Base-by-base conservation (phyloP, 2,888 invertebrate genomes). In the Eupithecia tripunctaria region DNA sequence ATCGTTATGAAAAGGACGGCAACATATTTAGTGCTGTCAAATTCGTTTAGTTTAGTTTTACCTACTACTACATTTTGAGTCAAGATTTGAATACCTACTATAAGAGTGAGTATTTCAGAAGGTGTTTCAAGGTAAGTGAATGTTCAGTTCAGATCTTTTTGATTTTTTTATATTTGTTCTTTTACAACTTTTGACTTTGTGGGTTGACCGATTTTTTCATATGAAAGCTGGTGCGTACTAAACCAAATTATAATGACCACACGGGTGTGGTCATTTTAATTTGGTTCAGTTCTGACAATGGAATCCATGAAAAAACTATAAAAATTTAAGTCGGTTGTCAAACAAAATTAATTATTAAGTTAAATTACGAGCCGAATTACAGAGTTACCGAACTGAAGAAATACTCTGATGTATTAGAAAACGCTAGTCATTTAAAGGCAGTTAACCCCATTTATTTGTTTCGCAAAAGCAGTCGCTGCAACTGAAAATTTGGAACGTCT, bases 401-500 rank as follows among this genome's bases (percentile, higher is more conserved):
- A 56, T 25, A 56, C 21, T 21, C 12, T 32, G 29, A 29, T 67
- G 36, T n/a, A 67, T n/a, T 56, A 67, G 3, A 14, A n/a, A 64
- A 38, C 25, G 36, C 32, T 25, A 41, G 64, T 64, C 15, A 63
- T 36, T 38, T 41, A 38, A 65, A 65, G 25, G 41, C 36, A 65
- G 47, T 66, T 66, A 43, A 47, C 25, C 66, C 27, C 38, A 66
- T 66, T 67, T 36, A 38, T 15, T 21, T 66, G 62, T 68, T 68
- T 72, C 68, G 72, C 72, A 72, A 72, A 72, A 59, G 70, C 63
- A 72, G 62, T 66, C 66, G 66, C 67, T 60, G 59, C 70, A 66
- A 64, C 47, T 56, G 38, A 67, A 64, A 70, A 75, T 75, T 72
- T 75, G 72, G 81, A 82, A 79, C 80, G 72, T 85, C 82, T 81